Percentiles rank a stretch among this genome's conserved stretches.
Evolutionary conservation across 2,888 invertebrate species (phyloP).

Genomic region (Diloba caeruleocephala): DNA sequence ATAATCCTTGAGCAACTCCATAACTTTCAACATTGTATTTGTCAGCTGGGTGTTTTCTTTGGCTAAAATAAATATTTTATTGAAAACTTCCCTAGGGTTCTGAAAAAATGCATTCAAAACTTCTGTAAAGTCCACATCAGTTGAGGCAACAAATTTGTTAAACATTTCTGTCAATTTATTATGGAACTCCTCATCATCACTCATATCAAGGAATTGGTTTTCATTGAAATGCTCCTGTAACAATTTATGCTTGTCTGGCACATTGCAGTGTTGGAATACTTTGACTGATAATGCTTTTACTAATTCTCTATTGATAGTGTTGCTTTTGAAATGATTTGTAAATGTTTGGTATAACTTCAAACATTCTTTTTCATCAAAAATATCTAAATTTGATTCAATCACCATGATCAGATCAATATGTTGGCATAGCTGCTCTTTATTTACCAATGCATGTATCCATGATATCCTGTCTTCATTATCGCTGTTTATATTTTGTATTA

Average conservation of each 20-base stretch:
- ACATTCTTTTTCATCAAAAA: constrained; percentile 66
- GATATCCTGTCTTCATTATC: constrained; percentile 60
- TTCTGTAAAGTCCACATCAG: constrained; percentile 67
- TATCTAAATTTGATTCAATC: constrained; percentile 62
- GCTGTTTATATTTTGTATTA: constrained; percentile 69
- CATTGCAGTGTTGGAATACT: constrained; percentile 68
- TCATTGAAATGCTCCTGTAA: constrained; percentile 68
- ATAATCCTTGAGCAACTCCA: constrained; percentile 71
- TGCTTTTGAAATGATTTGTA: constrained; percentile 54
- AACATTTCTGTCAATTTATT: constrained; percentile 72
- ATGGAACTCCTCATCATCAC: constrained; percentile 62
- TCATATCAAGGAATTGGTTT: constrained; percentile 64
- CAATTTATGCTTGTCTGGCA: constrained; percentile 64
- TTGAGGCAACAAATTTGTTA: constrained; percentile 73
- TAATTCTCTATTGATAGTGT: constrained; percentile 55
- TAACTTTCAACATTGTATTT: constrained; percentile 74
- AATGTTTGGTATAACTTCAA: constrained; percentile 64
- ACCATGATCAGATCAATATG: constrained; percentile 63
- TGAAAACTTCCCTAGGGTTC: constrained; percentile 72
- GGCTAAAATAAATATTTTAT: constrained; percentile 73
- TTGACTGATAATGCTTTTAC: constrained; percentile 64
- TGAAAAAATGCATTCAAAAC: constrained; percentile 76
- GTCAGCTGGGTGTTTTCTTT: constrained; percentile 72
- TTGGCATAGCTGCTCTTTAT: constrained; percentile 69
- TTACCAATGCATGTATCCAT: constrained; percentile 75